Evolutionary conservation across 2,888 invertebrate species (phyloP).

Genomic region (Agonopterix alstromeriana): DNA sequence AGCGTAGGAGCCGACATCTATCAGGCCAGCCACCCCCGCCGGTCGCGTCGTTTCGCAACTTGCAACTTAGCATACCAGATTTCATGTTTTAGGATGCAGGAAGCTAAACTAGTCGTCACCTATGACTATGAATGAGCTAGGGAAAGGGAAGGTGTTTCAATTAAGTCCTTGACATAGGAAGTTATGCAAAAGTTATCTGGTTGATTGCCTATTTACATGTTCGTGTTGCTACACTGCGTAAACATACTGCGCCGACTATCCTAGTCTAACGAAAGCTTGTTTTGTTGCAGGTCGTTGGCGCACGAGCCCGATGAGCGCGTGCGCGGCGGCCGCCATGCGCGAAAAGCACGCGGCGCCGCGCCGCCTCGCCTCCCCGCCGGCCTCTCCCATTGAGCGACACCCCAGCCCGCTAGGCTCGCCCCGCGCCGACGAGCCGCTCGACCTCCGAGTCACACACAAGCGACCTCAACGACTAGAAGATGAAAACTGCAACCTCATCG

Average conservation of each 20-base stretch:
- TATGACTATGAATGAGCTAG: too few relatives aligned
- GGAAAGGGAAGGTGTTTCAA: too few relatives aligned
- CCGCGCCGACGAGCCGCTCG: slow-evolving; percentile 86
- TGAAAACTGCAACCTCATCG: slow-evolving; percentile 90
- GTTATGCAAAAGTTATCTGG: too few relatives aligned
- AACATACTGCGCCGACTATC: too few relatives aligned
- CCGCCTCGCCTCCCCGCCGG: slow-evolving; percentile 82
- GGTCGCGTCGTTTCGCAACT: slow-evolving; percentile 39
- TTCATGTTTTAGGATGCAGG: slow-evolving; percentile 25
- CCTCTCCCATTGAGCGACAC: slow-evolving; percentile 57
- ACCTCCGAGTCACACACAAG: slow-evolving; percentile 91
- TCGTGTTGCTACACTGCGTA: neutral
- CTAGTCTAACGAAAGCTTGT: neutral
- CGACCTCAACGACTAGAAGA: slow-evolving; percentile 84
- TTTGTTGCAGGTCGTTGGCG: slow-evolving; percentile 71
- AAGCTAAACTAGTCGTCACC: slow-evolving; percentile 28
- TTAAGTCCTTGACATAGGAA: too few relatives aligned
- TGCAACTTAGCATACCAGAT: slow-evolving; percentile 39
- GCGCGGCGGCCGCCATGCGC: slow-evolving; percentile 84
- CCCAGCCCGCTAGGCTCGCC: slow-evolving; percentile 72
- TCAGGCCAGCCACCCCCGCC: slow-evolving; percentile 56
- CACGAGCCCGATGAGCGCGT: slow-evolving; percentile 83
- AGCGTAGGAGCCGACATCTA: slow-evolving; percentile 57
- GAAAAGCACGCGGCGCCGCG: slow-evolving; percentile 95
- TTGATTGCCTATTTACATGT: neutral